Evolutionary conservation across 1,140 invertebrate species (phyloP).

Genomic region (Pissodes strobi): DNA sequence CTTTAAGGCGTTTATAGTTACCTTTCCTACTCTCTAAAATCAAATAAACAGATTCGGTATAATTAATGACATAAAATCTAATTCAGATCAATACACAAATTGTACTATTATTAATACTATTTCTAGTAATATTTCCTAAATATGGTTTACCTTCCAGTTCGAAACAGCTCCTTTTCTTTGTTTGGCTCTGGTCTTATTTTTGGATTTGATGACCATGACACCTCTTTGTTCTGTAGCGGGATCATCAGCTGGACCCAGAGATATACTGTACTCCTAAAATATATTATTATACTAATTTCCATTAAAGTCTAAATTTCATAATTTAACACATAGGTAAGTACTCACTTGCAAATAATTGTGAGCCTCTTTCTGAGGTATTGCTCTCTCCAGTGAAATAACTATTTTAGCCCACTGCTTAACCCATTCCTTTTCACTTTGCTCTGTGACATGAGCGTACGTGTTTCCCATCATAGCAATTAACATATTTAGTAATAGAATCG

Average conservation of each 20-base stretch:
- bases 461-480: conserved; percentile 99
- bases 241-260: conserved; percentile 79
- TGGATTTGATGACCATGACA: conserved; percentile 97
- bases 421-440: conserved; percentile 98
- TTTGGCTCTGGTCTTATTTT: conserved; percentile 93
- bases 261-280: conserved; percentile 93
- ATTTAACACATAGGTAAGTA: too few relatives aligned
- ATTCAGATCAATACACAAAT: background rate
- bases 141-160: conserved; percentile 89
- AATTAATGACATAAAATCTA: background rate
- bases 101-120: too few relatives aligned
- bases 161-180: conserved; percentile 94
- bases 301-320: too few relatives aligned
- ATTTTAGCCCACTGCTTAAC: conserved; percentile 99
- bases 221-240: conserved; percentile 83
- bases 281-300: too few relatives aligned
- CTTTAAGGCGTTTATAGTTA: conserved; percentile 80
- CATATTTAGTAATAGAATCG: conserved; percentile 96
- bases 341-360: conserved; percentile 85
- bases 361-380: conserved; percentile 85
- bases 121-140: background rate
- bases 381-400: conserved; percentile 91
- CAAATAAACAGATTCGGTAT: background rate
- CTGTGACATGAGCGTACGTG: conserved; percentile 96
- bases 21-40: conserved; percentile 80